Base-by-base conservation (phyloP, 2,888 invertebrate species). In the Metellina segmentata region DNA sequence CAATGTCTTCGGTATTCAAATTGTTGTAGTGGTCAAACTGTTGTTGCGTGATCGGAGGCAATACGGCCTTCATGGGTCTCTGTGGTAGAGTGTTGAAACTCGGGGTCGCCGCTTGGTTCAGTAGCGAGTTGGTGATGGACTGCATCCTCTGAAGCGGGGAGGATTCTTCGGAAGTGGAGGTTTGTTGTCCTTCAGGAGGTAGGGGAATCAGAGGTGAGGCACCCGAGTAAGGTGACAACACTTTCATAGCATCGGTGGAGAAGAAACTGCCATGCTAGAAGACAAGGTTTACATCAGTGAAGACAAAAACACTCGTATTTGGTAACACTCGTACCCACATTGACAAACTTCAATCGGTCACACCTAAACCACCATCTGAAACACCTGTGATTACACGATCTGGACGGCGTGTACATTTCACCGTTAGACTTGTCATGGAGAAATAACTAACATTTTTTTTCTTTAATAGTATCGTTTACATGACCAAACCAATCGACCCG, bases 21-120 rank as follows among this genome's bases (percentile, higher is more conserved):
- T 98, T 98, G 95, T 99, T 98, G 96, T 98, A 99, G 96, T 98
- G 97, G 95, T 99, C 99, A 95, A 99, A 99, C 95, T 99, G 99
- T 94, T 99, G 99, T 95, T 99, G 99, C 0, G 99, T 99, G 94
- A 99, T 99, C 4, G 99, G 99, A 72, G 99, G 99, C 94, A 99
- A 96, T 77, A 99, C 99, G 51, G 99, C 98, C 95, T 98, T 98
- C 94, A 98, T 96, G n/a, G 99, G 98, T 94, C 99, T 96, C 94
- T 98, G 98, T 78, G 97, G 97, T n/a, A 97, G 96, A 81, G 97
- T 96, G 94, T 98, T 98, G 94, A 98, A 98, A 9, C 97, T 97
- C 93, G 98, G 98, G 91, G 97, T 90, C 97, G 97, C 96, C 98
- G 97, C 93, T 94, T 93, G 95, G 93, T 92, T 94, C 94, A 99